phyloP scores from a whole-genome alignment of 2,888 invertebrate genomes.

The Calephelis perditalis region DNA sequence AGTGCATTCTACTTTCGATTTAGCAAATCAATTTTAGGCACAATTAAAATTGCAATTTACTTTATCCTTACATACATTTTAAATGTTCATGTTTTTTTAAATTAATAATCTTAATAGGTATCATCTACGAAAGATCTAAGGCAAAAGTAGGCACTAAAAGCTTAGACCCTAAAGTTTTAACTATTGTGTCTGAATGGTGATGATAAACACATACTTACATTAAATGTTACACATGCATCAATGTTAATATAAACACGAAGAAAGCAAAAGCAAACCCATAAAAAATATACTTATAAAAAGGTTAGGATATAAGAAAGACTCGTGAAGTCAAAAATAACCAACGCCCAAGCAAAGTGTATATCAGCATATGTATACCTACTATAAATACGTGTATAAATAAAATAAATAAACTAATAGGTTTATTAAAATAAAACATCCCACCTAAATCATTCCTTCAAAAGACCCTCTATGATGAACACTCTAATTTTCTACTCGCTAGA shows the following conservation, averaged over 20 bases:
- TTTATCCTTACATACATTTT: neutral
- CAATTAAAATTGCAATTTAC: neutral
- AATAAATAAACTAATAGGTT: constrained; percentile 36
- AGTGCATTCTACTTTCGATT: neutral
- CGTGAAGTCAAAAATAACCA: neutral
- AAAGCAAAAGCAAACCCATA: constrained; percentile 39
- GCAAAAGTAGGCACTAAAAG: neutral
- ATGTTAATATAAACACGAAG: constrained; percentile 25
- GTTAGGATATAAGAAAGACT: constrained; percentile 21
- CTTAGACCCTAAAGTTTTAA: neutral
- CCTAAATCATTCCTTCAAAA: constrained; percentile 66
- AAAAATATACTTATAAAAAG: constrained; percentile 26
- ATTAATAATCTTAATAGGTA: neutral
- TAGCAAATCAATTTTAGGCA: neutral
- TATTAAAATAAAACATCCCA: constrained; percentile 44
- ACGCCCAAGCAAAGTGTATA: constrained; percentile 28
- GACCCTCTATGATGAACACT: constrained; percentile 37
- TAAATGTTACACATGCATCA: constrained; percentile 31
- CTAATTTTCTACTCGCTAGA: constrained; percentile 45
- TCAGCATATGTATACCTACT: constrained; percentile 25
- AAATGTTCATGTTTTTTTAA: neutral
- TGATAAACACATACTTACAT: constrained; percentile 26
- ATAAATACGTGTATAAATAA: constrained; percentile 29
- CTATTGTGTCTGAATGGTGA: neutral
- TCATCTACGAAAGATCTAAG: neutral